These are phyloP conservation scores for Nymphicus hollandicus DNA, from an alignment of 2,113 vertebrate genomes.

Conservation along the genomic window DNA sequence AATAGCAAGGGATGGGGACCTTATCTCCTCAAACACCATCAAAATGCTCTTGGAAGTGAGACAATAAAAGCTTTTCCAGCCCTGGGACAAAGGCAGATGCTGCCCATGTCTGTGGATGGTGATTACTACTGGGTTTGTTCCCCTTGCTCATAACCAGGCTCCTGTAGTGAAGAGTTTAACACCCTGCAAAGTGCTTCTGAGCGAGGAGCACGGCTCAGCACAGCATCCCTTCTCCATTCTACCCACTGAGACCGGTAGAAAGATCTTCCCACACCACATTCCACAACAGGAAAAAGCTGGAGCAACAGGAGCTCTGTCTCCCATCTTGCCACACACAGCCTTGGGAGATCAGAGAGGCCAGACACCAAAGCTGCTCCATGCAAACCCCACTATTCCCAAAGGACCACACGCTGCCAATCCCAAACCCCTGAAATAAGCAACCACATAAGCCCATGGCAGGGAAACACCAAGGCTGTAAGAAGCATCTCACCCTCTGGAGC, in stretches of 20 bases:
- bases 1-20: neutral
- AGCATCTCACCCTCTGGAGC: neutral
- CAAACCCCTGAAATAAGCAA: neutral
- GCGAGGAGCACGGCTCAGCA: accelerated
- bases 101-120: neutral
- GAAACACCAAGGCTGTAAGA: neutral
- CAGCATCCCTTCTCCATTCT: accelerated
- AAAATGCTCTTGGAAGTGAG: neutral
- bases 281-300: neutral
- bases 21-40: neutral
- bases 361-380: neutral
- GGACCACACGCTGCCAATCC: accelerated
- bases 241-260: accelerated
- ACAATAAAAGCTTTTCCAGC: neutral
- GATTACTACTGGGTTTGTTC: neutral
- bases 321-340: neutral
- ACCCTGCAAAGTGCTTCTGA: accelerated
- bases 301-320: accelerated
- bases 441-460: neutral
- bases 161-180: accelerated
- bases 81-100: neutral
- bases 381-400: neutral
- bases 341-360: neutral
- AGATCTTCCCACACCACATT: neutral
- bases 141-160: neutral